A percentile compares a stretch with the other conserved stretches of the same genome.
phyloP scores from a whole-genome alignment of 2,113 vertebrate genomes.

The Galemys pyrenaicus region DNA sequence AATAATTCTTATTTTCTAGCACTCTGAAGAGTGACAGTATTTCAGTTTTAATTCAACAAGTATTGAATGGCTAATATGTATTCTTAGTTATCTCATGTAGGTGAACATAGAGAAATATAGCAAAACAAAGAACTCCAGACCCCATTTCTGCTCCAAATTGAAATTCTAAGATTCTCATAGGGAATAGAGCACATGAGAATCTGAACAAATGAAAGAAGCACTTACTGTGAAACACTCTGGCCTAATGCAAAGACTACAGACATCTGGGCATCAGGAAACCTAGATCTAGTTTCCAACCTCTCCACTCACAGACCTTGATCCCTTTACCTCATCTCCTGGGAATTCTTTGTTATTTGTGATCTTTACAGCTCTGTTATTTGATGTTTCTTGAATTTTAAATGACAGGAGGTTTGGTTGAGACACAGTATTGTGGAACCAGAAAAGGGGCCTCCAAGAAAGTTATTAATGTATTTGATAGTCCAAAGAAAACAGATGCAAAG shows the following conservation, averaged over 20 bases:
- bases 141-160: neutral
- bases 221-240: neutral
- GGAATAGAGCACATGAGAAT: neutral
- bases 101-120: neutral
- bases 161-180: neutral
- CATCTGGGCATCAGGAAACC: neutral
- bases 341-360: neutral
- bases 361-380: neutral
- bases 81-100: neutral
- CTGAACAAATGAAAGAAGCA: neutral
- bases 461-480: neutral
- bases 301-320: neutral
- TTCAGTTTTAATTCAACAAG: neutral
- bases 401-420: neutral
- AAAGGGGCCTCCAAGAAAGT: neutral
- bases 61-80: neutral
- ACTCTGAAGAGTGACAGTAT: neutral
- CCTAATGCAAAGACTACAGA: fast-evolving
- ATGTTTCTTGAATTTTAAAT: constrained; percentile 11
- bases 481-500: neutral
- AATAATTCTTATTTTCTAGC: neutral
- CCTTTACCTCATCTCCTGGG: neutral
- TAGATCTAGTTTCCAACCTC: neutral
- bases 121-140: neutral
- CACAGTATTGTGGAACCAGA: neutral